Conservation (phyloP, 2,113 vertebrate genomes). For the Calidris pygmaea region DNA sequence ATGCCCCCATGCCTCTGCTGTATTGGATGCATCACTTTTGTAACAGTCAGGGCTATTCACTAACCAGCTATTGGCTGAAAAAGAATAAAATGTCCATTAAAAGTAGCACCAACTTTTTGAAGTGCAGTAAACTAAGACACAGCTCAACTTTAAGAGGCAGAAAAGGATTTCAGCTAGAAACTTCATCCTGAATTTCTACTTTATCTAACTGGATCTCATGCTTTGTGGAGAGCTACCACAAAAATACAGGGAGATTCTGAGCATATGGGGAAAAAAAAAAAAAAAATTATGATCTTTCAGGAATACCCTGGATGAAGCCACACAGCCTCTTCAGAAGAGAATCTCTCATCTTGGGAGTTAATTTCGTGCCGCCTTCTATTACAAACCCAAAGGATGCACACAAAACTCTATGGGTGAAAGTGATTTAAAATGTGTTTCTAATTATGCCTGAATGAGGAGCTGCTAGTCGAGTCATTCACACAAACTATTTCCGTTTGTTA, state of each 20-base stretch:
- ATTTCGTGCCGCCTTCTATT: not conserved
- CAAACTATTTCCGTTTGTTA: not conserved
- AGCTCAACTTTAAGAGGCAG: not conserved
- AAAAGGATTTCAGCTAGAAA: not conserved
- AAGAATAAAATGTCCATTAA: slow-evolving; percentile 1
- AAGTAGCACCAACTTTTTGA: not conserved
- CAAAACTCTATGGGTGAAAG: not conserved
- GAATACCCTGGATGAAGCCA: not conserved
- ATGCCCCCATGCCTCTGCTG: slow-evolving; percentile 28
- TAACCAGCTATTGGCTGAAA: slow-evolving; percentile 34
- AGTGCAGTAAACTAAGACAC: not conserved
- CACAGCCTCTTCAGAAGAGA: not conserved
- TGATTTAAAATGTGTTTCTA: not conserved
- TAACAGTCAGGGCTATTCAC: slow-evolving; percentile 32
- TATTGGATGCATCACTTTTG: not conserved
- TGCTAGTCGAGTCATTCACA: not conserved
- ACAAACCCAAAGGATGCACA: not conserved
- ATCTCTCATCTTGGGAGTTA: not conserved
- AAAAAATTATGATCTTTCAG: not conserved
- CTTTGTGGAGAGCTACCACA: not conserved
- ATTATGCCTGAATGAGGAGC: not conserved
- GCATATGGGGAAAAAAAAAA: too few relatives aligned
- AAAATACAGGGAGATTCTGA: not conserved
- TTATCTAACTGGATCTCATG: not conserved
- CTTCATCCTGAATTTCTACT: not conserved